Base-by-base conservation (phyloP, 30 jellyfish, hydroid and myxozoan species). In the Aurelia aurita complex sp. Pacific region DNA sequence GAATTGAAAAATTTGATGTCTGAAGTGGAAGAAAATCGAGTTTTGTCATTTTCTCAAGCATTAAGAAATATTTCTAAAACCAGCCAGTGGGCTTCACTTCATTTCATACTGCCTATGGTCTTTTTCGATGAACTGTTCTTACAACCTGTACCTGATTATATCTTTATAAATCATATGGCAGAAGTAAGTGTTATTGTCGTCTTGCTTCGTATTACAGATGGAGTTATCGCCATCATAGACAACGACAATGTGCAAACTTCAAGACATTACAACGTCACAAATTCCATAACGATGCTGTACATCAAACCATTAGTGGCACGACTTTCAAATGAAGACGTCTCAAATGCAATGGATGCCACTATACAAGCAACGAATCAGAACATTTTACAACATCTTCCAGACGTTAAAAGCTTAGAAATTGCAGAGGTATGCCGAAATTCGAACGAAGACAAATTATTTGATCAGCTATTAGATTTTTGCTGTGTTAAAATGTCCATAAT, bases 211-310 rank as follows among this genome's bases (percentile, higher is more conserved):
- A 35, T 80, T 66, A 29, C 50, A 82, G 91, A 66, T 82, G 91
- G 91, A 36, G 73, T 82, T 17, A 29, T 73, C 14, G 76, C 64
- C 53, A 51, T 82, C 33, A 17, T 82, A 18, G 91, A 71, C 74
- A 71, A 36, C 23, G 82, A 19, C 2, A 19, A 50, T 19, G 69
- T 23, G 51, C 34, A 77, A 71, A 43, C 91, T 13, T 17, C 64
- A 65, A 73, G 46, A n/a, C 83, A 65, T 3, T 72, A 40, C 57
- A 76, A 38, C 69, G 73, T 82, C 16, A 42, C 19, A 13, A 69
- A 64, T 9, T 54, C 85, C 12, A 32, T 82, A 14, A 82, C 85
- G 6, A 68, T 82, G 38, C 80, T 82, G 36, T 70, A 82, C 73
- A 34, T 82, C 73, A 82, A 72, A 57, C 79, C 74, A 43, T 34